These are phyloP conservation scores for Speoplatyrhinus poulsoni DNA, from an alignment of 2,113 vertebrate genomes.

Conservation along the genomic window DNA sequence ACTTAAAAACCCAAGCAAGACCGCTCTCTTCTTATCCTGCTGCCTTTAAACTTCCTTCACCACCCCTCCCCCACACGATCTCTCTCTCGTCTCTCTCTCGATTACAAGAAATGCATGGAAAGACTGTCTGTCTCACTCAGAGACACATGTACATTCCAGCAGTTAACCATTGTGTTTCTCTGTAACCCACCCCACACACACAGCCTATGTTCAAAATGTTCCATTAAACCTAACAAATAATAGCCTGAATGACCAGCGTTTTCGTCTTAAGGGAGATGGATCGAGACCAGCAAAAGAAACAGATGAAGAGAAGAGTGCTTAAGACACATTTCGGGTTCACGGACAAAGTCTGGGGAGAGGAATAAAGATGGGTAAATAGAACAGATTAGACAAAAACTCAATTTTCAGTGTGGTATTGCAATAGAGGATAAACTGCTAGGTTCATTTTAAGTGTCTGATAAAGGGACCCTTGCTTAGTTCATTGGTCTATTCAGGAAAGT, in stretches of 20 bases:
- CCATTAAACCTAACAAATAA: slow-evolving; percentile 40
- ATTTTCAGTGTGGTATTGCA: slow-evolving; percentile 10
- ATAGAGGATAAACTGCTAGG: slow-evolving; percentile 32
- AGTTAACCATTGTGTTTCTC: slow-evolving; percentile 35
- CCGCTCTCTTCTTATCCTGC: slow-evolving; percentile 34
- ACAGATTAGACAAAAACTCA: slow-evolving; percentile 34
- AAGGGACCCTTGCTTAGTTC: slow-evolving; percentile 28
- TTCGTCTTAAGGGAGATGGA: slow-evolving; percentile 35
- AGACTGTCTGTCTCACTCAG: neutral
- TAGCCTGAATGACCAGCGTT: slow-evolving; percentile 47
- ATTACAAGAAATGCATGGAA: slow-evolving; percentile 4
- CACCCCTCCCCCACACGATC: neutral
- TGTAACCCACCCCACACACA: slow-evolving; percentile 33
- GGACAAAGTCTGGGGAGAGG: neutral
- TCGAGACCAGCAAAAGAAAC: slow-evolving; percentile 6
- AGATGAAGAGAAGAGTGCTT: neutral
- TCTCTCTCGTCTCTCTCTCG: no score
- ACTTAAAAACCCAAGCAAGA: slow-evolving; percentile 39
- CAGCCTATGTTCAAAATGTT: slow-evolving; percentile 34
- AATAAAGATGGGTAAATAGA: neutral
- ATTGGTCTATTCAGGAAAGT: slow-evolving; percentile 4
- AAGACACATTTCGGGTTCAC: no score
- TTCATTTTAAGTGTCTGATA: slow-evolving; percentile 46
- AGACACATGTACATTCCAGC: slow-evolving; percentile 22
- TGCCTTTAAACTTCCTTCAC: slow-evolving; percentile 20